Evolutionary conservation across 2,888 invertebrate genomes (phyloP).

Genomic region (Caenorhabditis drosophilae): DNA sequence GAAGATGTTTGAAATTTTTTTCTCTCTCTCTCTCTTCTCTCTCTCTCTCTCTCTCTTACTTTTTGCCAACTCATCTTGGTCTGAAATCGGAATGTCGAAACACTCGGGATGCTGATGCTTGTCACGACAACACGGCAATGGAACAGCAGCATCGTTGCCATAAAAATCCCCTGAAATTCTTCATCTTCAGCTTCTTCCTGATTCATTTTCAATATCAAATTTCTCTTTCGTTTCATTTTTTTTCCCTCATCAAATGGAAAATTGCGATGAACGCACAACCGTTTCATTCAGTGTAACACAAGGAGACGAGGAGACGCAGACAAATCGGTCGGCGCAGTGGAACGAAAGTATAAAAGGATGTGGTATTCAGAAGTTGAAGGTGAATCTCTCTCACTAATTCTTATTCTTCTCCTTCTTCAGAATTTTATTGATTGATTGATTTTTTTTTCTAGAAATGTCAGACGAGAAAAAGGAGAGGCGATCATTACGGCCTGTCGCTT

Average conservation of each 20-base stretch:
- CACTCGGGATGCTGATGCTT: slow-evolving; percentile 61
- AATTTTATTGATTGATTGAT: not conserved
- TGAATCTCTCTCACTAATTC: too few species aligned
- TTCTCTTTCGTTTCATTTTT: not conserved
- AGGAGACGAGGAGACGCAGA: slow-evolving; percentile 22
- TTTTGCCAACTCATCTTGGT: slow-evolving; percentile 74
- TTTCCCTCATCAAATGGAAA: not conserved
- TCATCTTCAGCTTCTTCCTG: too few species aligned
- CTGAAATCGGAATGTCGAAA: slow-evolving; percentile 53
- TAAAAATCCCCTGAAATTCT: slow-evolving; percentile 38
- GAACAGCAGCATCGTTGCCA: slow-evolving; percentile 75
- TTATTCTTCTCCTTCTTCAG: not conserved
- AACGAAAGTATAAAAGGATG: slow-evolving; percentile 31
- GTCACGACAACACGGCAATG: slow-evolving; percentile 59
- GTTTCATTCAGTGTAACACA: slow-evolving; percentile 22
- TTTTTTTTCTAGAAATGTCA: slow-evolving; percentile 21
- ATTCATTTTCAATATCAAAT: slow-evolving; percentile 1
- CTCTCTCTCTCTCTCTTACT: too few species aligned
- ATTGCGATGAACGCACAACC: slow-evolving; percentile 36
- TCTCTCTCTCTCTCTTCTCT: too few species aligned
- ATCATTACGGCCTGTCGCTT: slow-evolving; percentile 65
- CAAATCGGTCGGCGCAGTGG: slow-evolving; percentile 31
- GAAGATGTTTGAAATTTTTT: slow-evolving; percentile 1
- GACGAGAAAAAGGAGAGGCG: slow-evolving; percentile 42
- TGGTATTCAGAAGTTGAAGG: not conserved